Percentiles rank a stretch among this genome's conserved stretches.
These are phyloP conservation scores for Drosophila quinaria DNA, from an alignment of 2,888 invertebrate species.

Conservation along the genomic window DNA sequence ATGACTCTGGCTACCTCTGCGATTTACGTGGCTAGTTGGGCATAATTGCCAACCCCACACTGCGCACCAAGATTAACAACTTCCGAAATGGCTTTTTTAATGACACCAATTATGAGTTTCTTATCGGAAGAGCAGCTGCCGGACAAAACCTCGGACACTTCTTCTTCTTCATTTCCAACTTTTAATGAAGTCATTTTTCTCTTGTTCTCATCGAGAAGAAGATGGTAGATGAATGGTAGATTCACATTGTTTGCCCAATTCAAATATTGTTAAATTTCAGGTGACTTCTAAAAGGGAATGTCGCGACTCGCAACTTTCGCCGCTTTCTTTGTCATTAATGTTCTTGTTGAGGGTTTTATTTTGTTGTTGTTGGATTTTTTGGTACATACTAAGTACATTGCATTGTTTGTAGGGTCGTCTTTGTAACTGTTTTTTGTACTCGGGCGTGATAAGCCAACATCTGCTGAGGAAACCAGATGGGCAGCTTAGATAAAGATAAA, in stretches of 20 bases:
- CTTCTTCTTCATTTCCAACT: conserved; percentile 60
- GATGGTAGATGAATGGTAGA: conserved; percentile 17
- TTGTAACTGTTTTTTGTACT: conserved; percentile 17
- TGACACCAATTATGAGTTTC: conserved; percentile 83
- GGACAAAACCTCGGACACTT: conserved; percentile 32
- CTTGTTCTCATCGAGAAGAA: conserved; percentile 19
- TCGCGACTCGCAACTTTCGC: conserved; percentile 51
- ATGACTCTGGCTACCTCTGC: conserved; percentile 11
- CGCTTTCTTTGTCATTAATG: conserved; percentile 64
- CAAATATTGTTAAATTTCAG: conserved; percentile 63
- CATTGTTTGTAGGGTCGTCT: conserved; percentile 40
- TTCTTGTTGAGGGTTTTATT: conserved; percentile 38
- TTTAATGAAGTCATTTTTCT: conserved; percentile 78
- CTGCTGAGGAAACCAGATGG: conserved; percentile 31
- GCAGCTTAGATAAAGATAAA: conserved; percentile 28
- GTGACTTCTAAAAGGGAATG: conserved; percentile 42
- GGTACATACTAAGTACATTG: not conserved
- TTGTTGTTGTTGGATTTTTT: conserved; percentile 10
- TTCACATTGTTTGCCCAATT: conserved; percentile 63
- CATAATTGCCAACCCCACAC: conserved; percentile 64
- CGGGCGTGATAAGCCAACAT: conserved; percentile 53
- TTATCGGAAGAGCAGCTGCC: conserved; percentile 76
- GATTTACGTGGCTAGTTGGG: conserved; percentile 66
- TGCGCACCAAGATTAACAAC: conserved; percentile 77
- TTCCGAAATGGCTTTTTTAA: conserved; percentile 82